Evolutionary conservation across 2,797 vertebrate species (phyloP), one percentile per base, ranked within the genome.

Genomic region (Myoxocephalus aenaeus): DNA sequence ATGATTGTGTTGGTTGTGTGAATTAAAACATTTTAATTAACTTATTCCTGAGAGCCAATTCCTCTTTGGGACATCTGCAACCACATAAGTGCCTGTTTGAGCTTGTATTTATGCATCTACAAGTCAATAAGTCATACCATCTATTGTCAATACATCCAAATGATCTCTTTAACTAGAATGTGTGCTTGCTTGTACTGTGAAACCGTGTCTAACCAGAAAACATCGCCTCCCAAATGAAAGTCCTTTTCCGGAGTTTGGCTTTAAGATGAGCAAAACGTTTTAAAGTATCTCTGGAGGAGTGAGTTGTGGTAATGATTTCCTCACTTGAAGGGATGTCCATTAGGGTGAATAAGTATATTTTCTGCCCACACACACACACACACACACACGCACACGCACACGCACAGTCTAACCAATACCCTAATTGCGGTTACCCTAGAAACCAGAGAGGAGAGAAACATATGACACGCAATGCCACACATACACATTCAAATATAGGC

Each of bases 371-470:
- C 34, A 34, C 73, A 80, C 71, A 58, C 51, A 91, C 51, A 50
- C 71, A 58, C 51, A 91, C 73, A 80, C 71, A 58, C 51, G 90
- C 82, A 83, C 77, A 75, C 73, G 79, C 71, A 58, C 53, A 90
- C 82, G 83, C 77, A 75, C 74, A 80, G 71, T 80, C 84, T 53
- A 85, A 84, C 89, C 89, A 89, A 84, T 87, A 71, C 77, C 75
- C 79, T 91, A 84, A 90, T 84, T 75, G 79, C 71, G 51, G 89
- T 93, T 89, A 91, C 92, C 86, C 77, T 92, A 83, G 90, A 92
- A 94, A 93, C 87, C 86, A 87, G 74, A 86, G 64, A 27, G 14
- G 44, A 72, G 42, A 80, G 67, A 77, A 65, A 58, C 70, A 38
- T 62, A 63, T 53, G 50, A 80, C 50, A 68, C 48, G 53, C 50